Base-by-base conservation (phyloP, 2,797 vertebrate genomes). In the Spinibarbus caldwelli region DNA sequence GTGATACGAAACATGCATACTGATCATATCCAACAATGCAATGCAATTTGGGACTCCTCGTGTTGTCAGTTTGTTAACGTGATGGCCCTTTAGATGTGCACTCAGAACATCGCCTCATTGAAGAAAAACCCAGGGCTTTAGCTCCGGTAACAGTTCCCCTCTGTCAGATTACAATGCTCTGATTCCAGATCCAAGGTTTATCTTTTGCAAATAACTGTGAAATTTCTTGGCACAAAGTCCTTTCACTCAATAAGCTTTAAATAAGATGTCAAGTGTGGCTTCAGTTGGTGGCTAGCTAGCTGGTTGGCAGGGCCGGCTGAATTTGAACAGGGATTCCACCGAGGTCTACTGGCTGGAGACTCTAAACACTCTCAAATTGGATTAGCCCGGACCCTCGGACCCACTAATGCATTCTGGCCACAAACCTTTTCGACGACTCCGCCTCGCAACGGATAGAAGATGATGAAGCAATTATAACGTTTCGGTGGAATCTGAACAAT, bases 291-390 rank as follows among this genome's bases (percentile, higher is more conserved):
- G 83, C 79, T 90, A 83, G 87, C 86, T 88, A 87, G 86, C 86
- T 86, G 85, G 86, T 80, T 83, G 87, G 83, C 86, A 73, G 62
- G 62, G 49, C 89, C 85, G 89, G 80, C 90, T 91, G 88, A 91
- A 92, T 94, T 93, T 93, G 88, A 89, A 90, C 76, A 94, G 75
- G 91, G 92, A 94, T 92, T 93, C 88, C 78, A 59, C 17, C 29
- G 89, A 88, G 91, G 85, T 91, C 90, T 90, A 89, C 80, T 78
- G 89, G 89, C 87, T 87, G 86, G 90, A 91, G 90, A 91, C 91
- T 87, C 87, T 87, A 89, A 91, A 91, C 88, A 91, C 84, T 88
- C 90, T 90, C 81, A 82, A 89, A 79, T 80, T 19, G 85, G 87
- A 89, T 91, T 89, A 89, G 87, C 70, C 80, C 71, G n/a, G 88